Conservation (phyloP, 2,797 vertebrate genomes). For the Gambusia yucatana region DNA sequence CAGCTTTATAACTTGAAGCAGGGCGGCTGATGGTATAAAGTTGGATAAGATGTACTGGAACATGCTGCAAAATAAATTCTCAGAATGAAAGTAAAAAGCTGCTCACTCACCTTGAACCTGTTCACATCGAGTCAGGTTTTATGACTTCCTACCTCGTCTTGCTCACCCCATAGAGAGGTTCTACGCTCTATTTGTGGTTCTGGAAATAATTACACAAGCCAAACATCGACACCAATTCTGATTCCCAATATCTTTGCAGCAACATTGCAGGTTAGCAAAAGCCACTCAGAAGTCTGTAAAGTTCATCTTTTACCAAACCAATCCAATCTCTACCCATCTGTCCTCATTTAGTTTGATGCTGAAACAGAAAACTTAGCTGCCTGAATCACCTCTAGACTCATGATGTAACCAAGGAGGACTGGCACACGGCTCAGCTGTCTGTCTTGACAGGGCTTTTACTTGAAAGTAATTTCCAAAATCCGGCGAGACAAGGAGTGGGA, state of each 20-base stretch:
- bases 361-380: not conserved
- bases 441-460: slow-evolving; percentile 38
- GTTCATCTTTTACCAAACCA: not conserved
- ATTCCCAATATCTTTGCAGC: too few relatives aligned
- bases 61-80: not conserved
- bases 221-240: too few relatives aligned
- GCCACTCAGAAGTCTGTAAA: not conserved
- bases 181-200: too few relatives aligned
- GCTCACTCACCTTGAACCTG: not conserved
- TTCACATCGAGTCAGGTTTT: not conserved
- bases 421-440: slow-evolving; percentile 25
- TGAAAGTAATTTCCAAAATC: slow-evolving; percentile 47
- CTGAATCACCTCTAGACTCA: slow-evolving; percentile 12
- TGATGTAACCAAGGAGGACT: slow-evolving; percentile 36
- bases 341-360: slow-evolving; percentile 7
- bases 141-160: too few relatives aligned
- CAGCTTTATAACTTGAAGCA: slow-evolving; percentile 15
- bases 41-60: slow-evolving; percentile 38
- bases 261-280: not conserved
- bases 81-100: not conserved
- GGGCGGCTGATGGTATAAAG: slow-evolving; percentile 10
- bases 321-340: not conserved
- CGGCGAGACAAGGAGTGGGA: slow-evolving; percentile 10
- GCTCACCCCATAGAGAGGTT: too few relatives aligned
- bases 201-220: too few relatives aligned